Conservation (phyloP, 2,888 invertebrate species). For the Oligia strigilis region DNA sequence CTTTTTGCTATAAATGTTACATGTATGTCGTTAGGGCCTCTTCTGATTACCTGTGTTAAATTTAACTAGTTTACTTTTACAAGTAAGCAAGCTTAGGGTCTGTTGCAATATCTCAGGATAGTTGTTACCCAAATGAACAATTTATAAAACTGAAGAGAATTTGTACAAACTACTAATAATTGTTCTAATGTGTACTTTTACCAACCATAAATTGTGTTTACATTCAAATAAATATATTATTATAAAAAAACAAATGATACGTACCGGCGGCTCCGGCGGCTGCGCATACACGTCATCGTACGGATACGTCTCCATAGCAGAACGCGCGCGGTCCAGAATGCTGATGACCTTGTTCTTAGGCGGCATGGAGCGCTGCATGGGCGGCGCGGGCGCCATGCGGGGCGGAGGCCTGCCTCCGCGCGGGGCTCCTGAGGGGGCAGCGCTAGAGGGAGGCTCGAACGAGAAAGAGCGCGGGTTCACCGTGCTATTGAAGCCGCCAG, state of each 20-base stretch:
- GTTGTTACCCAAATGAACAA: background rate
- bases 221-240: background rate
- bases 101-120: background rate
- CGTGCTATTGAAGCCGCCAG: slow-evolving; percentile 67
- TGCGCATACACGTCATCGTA: slow-evolving; percentile 87
- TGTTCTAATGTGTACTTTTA: background rate
- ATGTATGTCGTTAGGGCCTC: too few relatives aligned
- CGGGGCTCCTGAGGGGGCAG: slow-evolving; percentile 72
- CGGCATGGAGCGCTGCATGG: slow-evolving; percentile 86
- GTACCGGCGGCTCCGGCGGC: slow-evolving; percentile 80
- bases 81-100: background rate
- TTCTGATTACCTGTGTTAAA: background rate
- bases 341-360: slow-evolving; percentile 96
- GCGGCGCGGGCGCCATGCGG: slow-evolving; percentile 81
- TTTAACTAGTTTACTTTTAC: background rate
- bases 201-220: background rate
- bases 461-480: slow-evolving; percentile 64
- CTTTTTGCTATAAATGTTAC: background rate
- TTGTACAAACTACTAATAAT: background rate
- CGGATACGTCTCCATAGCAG: slow-evolving; percentile 95
- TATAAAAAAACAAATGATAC: slow-evolving; percentile 43
- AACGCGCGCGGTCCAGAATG: slow-evolving; percentile 95
- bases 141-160: background rate
- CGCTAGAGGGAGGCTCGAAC: slow-evolving; percentile 44
- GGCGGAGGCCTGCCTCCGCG: slow-evolving; percentile 69